Evolutionary conservation across 2,797 vertebrate species (phyloP).

Genomic region (Numenius phaeopus): DNA sequence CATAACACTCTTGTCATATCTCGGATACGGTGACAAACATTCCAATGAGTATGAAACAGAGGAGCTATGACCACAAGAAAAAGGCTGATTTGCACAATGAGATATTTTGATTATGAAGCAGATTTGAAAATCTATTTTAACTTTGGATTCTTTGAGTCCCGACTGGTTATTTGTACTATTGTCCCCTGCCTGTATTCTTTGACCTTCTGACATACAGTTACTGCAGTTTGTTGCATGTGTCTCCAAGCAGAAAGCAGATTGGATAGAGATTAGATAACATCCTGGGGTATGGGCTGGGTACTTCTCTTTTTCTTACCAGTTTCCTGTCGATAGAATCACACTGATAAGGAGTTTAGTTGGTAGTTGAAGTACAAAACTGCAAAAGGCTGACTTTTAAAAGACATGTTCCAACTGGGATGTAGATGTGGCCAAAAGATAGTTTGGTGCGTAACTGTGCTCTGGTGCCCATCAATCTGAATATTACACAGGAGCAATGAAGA

Average conservation of each 20-base stretch:
- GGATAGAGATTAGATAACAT: constrained; percentile 70
- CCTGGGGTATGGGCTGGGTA: constrained; percentile 41
- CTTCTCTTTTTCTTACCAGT: constrained; percentile 65
- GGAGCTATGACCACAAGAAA: not conserved
- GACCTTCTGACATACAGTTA: constrained; percentile 64
- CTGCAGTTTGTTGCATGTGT: constrained; percentile 62
- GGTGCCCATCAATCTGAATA: not conserved
- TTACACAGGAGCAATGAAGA: not conserved
- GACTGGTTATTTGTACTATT: constrained; percentile 20
- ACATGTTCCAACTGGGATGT: constrained; percentile 9
- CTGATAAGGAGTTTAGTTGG: constrained; percentile 63
- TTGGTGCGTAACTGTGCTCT: not conserved
- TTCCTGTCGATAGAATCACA: constrained; percentile 72
- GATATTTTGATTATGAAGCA: constrained; percentile 47
- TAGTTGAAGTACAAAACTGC: constrained; percentile 64
- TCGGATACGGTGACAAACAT: not conserved
- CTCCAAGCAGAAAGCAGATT: constrained; percentile 64
- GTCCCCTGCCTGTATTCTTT: constrained; percentile 46
- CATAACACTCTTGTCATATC: not conserved
- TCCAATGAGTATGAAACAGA: not conserved
- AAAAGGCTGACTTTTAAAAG: constrained; percentile 39
- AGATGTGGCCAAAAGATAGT: not conserved
- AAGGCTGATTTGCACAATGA: not conserved
- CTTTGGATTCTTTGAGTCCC: constrained; percentile 35
- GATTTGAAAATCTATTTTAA: constrained; percentile 36